Conservation (phyloP, 1,140 invertebrate species). For the Meloidogyne chitwoodi region DNA sequence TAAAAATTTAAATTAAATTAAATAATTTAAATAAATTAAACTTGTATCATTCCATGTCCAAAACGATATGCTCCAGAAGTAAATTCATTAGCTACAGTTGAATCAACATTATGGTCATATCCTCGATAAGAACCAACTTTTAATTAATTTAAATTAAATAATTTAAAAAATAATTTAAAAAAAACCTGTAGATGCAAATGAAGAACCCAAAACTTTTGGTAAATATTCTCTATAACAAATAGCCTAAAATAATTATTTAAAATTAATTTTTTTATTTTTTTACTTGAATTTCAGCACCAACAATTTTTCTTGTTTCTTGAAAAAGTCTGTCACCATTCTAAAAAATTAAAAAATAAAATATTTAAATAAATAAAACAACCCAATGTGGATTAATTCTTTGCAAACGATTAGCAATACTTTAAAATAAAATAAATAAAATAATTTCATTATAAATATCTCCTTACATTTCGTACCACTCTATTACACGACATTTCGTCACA, state of each 20-base stretch:
- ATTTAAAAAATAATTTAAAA: background rate
- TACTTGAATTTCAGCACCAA: conserved; percentile 61
- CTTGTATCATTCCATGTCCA: conserved; percentile 67
- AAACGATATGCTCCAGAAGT: conserved; percentile 68
- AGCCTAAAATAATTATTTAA: no score
- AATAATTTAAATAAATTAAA: background rate
- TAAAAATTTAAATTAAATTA: background rate
- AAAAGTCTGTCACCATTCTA: conserved; percentile 50
- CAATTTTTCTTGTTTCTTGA: conserved; percentile 70
- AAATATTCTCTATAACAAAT: conserved; percentile 54
- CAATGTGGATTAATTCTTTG: no score
- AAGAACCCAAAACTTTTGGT: conserved; percentile 55
- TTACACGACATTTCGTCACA: no score
- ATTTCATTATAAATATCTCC: no score
- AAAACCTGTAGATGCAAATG: conserved; percentile 52
- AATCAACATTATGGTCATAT: conserved; percentile 66
- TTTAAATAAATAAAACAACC: no score
- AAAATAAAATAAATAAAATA: no score
- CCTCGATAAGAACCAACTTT: conserved; percentile 63
- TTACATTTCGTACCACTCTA: no score
- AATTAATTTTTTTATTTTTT: no score
- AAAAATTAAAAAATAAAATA: background rate
- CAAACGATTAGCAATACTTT: no score
- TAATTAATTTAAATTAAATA: background rate
- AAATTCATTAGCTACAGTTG: conserved; percentile 68